Conservation (phyloP, 2,888 invertebrate genomes). For the Hybos culiciformis region DNA sequence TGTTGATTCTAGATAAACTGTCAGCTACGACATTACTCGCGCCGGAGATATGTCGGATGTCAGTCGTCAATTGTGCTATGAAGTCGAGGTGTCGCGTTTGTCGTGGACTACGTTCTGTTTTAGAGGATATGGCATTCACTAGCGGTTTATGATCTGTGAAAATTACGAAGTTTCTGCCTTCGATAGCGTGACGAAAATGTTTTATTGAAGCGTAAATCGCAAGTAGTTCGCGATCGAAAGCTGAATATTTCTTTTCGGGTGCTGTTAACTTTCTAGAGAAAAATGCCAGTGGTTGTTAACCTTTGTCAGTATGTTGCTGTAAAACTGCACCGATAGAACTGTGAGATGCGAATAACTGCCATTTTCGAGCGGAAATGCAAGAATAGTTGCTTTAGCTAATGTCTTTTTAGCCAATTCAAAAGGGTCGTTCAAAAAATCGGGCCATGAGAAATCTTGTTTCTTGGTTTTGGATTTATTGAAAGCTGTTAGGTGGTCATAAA, state of each 20-base stretch:
- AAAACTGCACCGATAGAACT: conserved; percentile 27
- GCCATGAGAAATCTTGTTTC: conserved; percentile 4
- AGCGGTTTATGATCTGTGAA: conserved; percentile 22
- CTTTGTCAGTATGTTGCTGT: conserved; percentile 19
- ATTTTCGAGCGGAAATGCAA: conserved; percentile 22
- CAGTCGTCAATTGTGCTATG: conserved; percentile 12
- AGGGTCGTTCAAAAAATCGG: neutral
- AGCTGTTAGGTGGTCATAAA: neutral
- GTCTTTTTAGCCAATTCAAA: conserved; percentile 2
- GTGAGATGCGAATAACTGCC: conserved; percentile 21
- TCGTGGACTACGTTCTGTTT: conserved; percentile 21
- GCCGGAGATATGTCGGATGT: conserved; percentile 2
- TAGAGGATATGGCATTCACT: conserved; percentile 20
- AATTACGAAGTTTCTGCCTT: conserved; percentile 20
- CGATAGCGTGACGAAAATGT: conserved; percentile 27
- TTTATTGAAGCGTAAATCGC: conserved; percentile 16
- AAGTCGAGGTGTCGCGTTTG: conserved; percentile 24
- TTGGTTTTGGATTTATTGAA: neutral
- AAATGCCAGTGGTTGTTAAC: conserved; percentile 17
- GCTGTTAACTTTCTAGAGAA: conserved; percentile 5
- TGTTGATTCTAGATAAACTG: neutral
- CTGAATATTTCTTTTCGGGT: conserved; percentile 2
- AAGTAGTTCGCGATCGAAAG: conserved; percentile 6
- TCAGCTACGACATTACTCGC: conserved; percentile 15
- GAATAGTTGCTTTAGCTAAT: conserved; percentile 16